These are phyloP conservation scores for Ataeniobius toweri DNA, from an alignment of 2,797 vertebrate species.

Conservation along the genomic window DNA sequence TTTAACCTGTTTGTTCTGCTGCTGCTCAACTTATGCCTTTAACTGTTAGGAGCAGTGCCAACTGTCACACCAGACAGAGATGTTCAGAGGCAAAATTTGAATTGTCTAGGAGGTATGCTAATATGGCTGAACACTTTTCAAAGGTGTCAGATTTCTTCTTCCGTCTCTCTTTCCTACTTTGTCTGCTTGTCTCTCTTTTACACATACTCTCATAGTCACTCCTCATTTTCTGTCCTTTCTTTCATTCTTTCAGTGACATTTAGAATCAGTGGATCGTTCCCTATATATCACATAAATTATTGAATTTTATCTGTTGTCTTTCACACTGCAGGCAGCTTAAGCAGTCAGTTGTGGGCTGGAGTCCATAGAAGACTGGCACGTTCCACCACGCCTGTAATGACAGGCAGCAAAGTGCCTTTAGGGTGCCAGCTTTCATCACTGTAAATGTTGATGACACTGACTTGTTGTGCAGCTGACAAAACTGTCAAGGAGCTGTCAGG, in stretches of 20 bases:
- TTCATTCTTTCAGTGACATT: constrained; percentile 38
- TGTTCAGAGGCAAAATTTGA: constrained; percentile 35
- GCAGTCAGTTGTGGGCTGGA: constrained; percentile 21
- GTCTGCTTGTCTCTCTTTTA: constrained; percentile 19
- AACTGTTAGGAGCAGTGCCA: constrained; percentile 11
- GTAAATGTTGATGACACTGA: constrained; percentile 64
- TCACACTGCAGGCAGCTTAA: constrained; percentile 7
- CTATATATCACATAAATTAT: constrained; percentile 65
- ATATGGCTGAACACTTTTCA: constrained; percentile 54
- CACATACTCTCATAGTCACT: constrained; percentile 11
- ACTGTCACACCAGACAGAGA: constrained; percentile 43
- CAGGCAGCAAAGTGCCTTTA: constrained; percentile 59
- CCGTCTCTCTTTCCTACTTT: constrained; percentile 16
- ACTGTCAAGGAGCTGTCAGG: constrained; percentile 67
- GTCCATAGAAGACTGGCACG: constrained; percentile 20
- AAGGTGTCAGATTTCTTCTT: constrained; percentile 36
- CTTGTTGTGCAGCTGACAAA: constrained; percentile 71
- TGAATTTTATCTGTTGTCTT: constrained; percentile 61
- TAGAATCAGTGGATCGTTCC: constrained; percentile 40
- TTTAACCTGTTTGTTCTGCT: constrained; percentile 39
- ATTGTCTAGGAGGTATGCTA: constrained; percentile 52
- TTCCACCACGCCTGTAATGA: constrained; percentile 46
- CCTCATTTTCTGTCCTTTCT: constrained; percentile 18
- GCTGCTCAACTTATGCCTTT: constrained; percentile 18
- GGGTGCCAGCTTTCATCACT: constrained; percentile 67